These are phyloP conservation scores for Diorhabda sublineata DNA, from an alignment of 1,140 invertebrate species.

Conservation along the genomic window DNA sequence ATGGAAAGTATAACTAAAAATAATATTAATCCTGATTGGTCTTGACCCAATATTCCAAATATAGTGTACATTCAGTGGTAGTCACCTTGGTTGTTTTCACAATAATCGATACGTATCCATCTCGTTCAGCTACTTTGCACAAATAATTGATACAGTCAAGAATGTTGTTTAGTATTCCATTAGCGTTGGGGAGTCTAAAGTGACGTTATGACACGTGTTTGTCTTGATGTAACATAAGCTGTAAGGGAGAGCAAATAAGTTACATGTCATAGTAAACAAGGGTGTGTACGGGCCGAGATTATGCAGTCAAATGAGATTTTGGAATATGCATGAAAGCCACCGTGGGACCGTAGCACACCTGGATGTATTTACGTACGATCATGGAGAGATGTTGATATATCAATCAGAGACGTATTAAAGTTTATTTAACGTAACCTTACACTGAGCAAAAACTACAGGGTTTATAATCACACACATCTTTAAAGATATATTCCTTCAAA, in stretches of 20 bases:
- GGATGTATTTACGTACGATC: conserved; percentile 4
- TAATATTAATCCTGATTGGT: neutral
- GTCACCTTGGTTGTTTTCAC: neutral
- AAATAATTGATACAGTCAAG: conserved; percentile 11
- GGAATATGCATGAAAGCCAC: conserved; percentile 41
- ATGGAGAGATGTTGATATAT: neutral
- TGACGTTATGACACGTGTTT: conserved; percentile 22
- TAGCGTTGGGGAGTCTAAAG: conserved; percentile 9
- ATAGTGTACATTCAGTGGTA: too few species aligned
- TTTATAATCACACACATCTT: too few species aligned
- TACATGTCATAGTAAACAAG: conserved; percentile 36
- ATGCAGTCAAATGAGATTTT: conserved; percentile 43
- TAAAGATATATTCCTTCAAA: too few species aligned
- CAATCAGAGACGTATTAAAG: neutral
- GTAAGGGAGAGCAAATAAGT: conserved; percentile 28
- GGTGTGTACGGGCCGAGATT: conserved; percentile 36
- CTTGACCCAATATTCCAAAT: too few species aligned
- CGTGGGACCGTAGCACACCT: conserved; percentile 27
- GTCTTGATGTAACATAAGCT: conserved; percentile 20
- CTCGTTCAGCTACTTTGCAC: conserved; percentile 1
- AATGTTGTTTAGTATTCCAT: conserved; percentile 21
- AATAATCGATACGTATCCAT: conserved; percentile 15
- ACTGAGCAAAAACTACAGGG: too few species aligned
- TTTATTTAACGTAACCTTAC: neutral
- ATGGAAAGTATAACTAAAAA: neutral